phyloP scores from a whole-genome alignment of 2,888 invertebrate genomes.

The Eumerus sabulonum region DNA sequence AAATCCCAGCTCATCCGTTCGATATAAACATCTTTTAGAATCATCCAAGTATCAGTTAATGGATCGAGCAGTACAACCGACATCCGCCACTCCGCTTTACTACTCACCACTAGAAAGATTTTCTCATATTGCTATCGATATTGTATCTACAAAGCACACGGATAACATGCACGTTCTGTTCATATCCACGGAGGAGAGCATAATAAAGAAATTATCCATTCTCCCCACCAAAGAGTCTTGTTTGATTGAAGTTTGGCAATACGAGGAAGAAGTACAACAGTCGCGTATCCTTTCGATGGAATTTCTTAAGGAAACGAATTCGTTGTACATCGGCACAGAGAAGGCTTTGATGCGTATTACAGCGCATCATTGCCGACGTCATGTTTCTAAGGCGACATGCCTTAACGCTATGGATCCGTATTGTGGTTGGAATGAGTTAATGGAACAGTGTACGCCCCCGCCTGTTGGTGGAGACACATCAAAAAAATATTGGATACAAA shows the following conservation, averaged over 20 bases:
- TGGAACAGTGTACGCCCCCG: conserved; percentile 86
- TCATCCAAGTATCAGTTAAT: conserved; percentile 90
- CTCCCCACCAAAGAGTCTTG: conserved; percentile 87
- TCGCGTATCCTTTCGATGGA: conserved; percentile 83
- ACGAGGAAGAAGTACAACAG: conserved; percentile 80
- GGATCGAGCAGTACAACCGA: conserved; percentile 91
- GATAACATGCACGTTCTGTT: conserved; percentile 88
- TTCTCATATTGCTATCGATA: conserved; percentile 90
- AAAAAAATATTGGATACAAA: conserved; percentile 87
- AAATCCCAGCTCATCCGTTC: conserved; percentile 73
- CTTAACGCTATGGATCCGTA: conserved; percentile 93
- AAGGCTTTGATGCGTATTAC: conserved; percentile 85
- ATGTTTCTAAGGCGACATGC: conserved; percentile 85
- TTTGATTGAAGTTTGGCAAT: conserved; percentile 90
- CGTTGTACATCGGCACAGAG: conserved; percentile 88
- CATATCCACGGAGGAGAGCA: conserved; percentile 87
- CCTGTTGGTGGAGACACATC: conserved; percentile 82
- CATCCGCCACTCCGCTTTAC: conserved; percentile 84
- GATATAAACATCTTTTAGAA: conserved; percentile 81
- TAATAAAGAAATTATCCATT: conserved; percentile 89
- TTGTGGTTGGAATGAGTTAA: conserved; percentile 93
- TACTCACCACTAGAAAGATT: conserved; percentile 85
- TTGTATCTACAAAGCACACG: conserved; percentile 85
- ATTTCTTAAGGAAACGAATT: conserved; percentile 89
- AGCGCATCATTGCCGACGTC: conserved; percentile 88